Conservation (phyloP, 2,888 invertebrate genomes). For the Diogma glabrata region DNA sequence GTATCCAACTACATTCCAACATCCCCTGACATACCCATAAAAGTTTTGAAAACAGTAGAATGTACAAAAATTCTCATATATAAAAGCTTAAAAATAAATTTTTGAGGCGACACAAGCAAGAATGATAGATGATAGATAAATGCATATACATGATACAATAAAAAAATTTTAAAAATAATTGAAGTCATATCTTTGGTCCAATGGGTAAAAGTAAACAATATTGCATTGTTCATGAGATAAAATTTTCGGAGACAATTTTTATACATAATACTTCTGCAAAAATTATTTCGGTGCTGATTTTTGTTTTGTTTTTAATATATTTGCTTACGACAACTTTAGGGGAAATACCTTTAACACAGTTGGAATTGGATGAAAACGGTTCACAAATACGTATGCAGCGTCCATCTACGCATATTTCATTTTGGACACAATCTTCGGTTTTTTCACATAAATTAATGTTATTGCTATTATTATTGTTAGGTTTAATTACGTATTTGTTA, state of each 20-base stretch:
- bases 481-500: slow-evolving; percentile 10
- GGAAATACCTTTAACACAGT: slow-evolving; percentile 33
- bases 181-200: not conserved
- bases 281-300: no score
- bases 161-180: not conserved
- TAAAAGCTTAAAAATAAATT: no score
- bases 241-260: slow-evolving; percentile 8
- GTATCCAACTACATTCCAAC: no score
- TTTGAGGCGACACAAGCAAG: no score
- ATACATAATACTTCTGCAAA: slow-evolving; percentile 9
- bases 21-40: no score
- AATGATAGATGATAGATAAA: no score
- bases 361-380: slow-evolving; percentile 21
- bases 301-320: not conserved
- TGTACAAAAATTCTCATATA: slow-evolving; percentile 9
- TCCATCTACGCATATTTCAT: slow-evolving; percentile 47
- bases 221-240: not conserved
- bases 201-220: not conserved
- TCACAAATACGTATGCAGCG: slow-evolving; percentile 35
- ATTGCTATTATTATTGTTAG: slow-evolving; percentile 14
- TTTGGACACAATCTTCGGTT: slow-evolving; percentile 47
- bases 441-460: slow-evolving; percentile 39
- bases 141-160: not conserved
- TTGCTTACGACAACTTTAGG: not conserved
- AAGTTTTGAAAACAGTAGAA: slow-evolving; percentile 8